phyloP scores from a whole-genome alignment of 2,888 invertebrate species.

The Miltochrista miniata region DNA sequence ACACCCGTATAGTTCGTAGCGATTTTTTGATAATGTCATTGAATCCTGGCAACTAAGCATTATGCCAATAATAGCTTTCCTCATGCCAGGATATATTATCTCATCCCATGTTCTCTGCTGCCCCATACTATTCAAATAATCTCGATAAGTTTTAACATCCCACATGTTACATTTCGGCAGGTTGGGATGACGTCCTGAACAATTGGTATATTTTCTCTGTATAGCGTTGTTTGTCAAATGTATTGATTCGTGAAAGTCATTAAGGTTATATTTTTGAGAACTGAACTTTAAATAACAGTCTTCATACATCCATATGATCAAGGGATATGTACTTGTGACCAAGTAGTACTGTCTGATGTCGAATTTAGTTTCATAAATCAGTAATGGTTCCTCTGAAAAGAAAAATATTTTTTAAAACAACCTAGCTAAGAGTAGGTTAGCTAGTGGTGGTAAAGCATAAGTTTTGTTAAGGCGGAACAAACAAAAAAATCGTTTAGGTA shows the following conservation, averaged over 20 bases:
- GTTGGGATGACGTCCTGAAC: slow-evolving; percentile 77
- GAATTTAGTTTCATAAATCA: slow-evolving; percentile 94
- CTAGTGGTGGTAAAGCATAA: too few species aligned
- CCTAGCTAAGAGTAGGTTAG: too few species aligned
- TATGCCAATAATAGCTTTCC: slow-evolving; percentile 90
- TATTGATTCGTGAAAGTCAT: slow-evolving; percentile 92
- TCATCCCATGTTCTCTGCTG: slow-evolving; percentile 87
- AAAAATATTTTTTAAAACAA: too few species aligned
- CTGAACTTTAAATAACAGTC: slow-evolving; percentile 94
- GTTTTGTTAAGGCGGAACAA: too few species aligned
- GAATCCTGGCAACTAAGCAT: slow-evolving; percentile 91
- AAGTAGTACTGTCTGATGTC: slow-evolving; percentile 96
- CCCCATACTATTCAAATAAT: slow-evolving; percentile 83
- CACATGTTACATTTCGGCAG: slow-evolving; percentile 94
- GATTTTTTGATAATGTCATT: slow-evolving; percentile 86
- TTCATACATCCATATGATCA: slow-evolving; percentile 94
- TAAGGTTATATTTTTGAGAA: slow-evolving; percentile 90
- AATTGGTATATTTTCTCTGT: slow-evolving; percentile 88
- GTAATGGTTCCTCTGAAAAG: slow-evolving; percentile 89
- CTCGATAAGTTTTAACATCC: slow-evolving; percentile 88
- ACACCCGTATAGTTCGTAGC: slow-evolving; percentile 95
- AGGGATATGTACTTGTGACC: slow-evolving; percentile 89
- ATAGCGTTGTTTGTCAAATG: slow-evolving; percentile 95
- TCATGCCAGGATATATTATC: slow-evolving; percentile 93
- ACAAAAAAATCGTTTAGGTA: too few species aligned